Conservation (phyloP, 2,797 vertebrate genomes). For the Meda fulgida region DNA sequence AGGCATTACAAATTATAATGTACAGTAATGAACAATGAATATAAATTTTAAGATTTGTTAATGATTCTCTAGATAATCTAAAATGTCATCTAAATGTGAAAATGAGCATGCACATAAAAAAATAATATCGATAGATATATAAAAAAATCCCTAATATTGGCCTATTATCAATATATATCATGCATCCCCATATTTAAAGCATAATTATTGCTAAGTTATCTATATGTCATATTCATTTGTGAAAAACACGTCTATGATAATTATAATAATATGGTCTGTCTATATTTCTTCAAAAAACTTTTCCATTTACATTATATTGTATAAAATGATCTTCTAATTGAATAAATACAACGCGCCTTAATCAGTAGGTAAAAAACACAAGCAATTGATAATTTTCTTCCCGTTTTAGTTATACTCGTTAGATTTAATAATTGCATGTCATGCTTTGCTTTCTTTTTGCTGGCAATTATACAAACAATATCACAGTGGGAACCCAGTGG, state of each 20-base stretch:
- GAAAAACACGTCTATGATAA: not conserved
- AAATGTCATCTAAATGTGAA: not conserved
- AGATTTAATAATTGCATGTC: conserved; percentile 8
- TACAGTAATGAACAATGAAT: not conserved
- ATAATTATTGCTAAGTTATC: not conserved
- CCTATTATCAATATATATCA: not conserved
- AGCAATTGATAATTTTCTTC: not conserved
- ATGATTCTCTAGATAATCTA: not conserved
- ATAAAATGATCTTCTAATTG: not conserved
- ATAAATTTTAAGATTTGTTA: not conserved
- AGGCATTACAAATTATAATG: not conserved
- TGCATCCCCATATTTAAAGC: not conserved
- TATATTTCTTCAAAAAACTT: not conserved
- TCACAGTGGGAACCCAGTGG: conserved; percentile 23
- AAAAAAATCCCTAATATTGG: not conserved
- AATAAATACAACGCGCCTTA: not conserved
- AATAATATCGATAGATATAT: too few relatives aligned
- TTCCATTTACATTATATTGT: not conserved
- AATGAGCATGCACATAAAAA: not conserved
- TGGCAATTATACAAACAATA: conserved; percentile 10
- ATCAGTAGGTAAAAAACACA: not conserved
- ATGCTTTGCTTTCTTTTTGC: not conserved
- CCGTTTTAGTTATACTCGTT: not conserved
- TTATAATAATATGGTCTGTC: not conserved
- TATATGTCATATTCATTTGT: not conserved